Base-by-base conservation (phyloP, 2,113 vertebrate genomes). In the Otocyon megalotis region DNA sequence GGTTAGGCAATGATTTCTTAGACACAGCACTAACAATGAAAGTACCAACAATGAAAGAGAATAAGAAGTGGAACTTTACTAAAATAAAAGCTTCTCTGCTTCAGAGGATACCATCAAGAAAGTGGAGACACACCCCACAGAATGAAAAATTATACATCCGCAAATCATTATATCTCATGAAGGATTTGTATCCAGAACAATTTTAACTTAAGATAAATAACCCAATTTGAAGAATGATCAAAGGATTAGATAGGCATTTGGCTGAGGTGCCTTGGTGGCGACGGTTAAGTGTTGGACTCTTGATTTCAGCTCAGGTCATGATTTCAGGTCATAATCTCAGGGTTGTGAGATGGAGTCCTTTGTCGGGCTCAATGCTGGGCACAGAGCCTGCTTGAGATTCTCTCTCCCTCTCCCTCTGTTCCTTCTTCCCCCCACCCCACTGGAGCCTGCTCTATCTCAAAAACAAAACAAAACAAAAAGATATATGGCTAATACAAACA, bases 1-100 rank as follows among this genome's bases (percentile, higher is more conserved):
- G 26, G 54, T 82, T 43, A 82, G 43, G 77, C 32, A 82, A 63
- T 62, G 43, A 94, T 82, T 94, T 63, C 77, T 82, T 89, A 74
- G 32, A 32, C 50, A 17, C 3, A 11, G 81, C 32, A 89, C 32
- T 77, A 30, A 43, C 43, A 43, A 43, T 7, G 43, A 89, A 93
- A 72, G 37, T 53, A 63, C 17, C 88, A 82, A 58, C n/a, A 65
- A 88, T 50, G 62, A 94, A 88, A 50, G 20, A 88, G 30, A 50
- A 50, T 60, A 76, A 80, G 30, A 71, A 88, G 30, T 4, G 79
- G 35, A 32, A 87, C 60, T 87, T 69, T 9, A 43, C 54, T 77
- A 86, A 77, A 79, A 67, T n/a, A 50, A 88, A 81, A 94, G 77
- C 16, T 67, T 71, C 19, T 94, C 53, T 60, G 80, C 35, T 72